These are phyloP conservation scores for Rugalucina vietnamica DNA, from an alignment of 2,888 invertebrate species.

Conservation along the genomic window DNA sequence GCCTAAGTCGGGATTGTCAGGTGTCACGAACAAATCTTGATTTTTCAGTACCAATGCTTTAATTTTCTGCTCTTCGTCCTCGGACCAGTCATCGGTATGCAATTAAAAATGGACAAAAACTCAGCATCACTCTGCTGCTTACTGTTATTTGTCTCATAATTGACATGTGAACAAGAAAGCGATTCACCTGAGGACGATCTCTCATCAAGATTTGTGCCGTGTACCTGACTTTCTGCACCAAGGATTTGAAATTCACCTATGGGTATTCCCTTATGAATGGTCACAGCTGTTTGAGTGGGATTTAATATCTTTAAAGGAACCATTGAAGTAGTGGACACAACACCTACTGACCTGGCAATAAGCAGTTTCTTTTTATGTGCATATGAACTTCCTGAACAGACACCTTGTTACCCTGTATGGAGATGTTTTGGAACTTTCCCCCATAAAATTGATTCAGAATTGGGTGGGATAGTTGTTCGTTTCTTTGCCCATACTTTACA, in stretches of 20 bases:
- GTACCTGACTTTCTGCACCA: not conserved
- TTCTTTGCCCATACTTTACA: not conserved
- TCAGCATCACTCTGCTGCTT: not conserved
- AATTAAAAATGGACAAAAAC: not conserved
- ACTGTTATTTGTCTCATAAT: not conserved
- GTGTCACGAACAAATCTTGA: constrained; percentile 27
- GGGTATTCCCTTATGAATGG: not conserved
- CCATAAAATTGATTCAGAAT: not conserved
- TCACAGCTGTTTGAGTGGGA: not conserved
- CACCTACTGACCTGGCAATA: not conserved
- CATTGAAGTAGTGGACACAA: not conserved
- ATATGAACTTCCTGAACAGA: not conserved
- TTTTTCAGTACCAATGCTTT: not conserved
- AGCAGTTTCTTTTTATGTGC: not conserved
- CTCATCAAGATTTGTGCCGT: not conserved
- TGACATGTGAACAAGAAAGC: not conserved
- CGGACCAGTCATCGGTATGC: not conserved
- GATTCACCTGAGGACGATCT: not conserved
- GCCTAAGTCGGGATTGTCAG: constrained; percentile 29
- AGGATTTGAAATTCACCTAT: not conserved
- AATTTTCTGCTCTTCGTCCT: not conserved
- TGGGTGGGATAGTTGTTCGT: not conserved
- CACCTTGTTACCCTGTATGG: not conserved
- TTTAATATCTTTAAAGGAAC: not conserved
- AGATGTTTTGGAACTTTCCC: not conserved